Percentiles rank a stretch among this genome's conserved stretches.
phyloP scores from a whole-genome alignment of 2,888 invertebrate genomes.

The Netelia inedita region DNA sequence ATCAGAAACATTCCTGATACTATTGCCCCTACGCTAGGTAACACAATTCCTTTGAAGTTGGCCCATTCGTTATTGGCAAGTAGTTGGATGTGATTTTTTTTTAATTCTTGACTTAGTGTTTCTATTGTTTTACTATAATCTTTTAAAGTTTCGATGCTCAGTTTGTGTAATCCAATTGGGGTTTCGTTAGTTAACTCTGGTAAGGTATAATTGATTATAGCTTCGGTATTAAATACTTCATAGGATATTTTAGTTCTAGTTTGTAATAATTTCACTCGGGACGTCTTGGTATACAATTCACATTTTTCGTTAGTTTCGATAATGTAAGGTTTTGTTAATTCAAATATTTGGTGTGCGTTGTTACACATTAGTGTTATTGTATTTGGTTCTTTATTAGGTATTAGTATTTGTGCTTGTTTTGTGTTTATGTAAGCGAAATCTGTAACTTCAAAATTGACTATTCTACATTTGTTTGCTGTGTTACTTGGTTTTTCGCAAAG shows the following conservation, averaged over 20 bases:
- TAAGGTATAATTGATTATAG: background rate
- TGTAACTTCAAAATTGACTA: too few species aligned
- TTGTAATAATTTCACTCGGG: too few species aligned
- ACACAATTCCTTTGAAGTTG: slow-evolving; percentile 29
- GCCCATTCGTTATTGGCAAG: slow-evolving; percentile 33
- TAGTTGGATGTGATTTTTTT: slow-evolving; percentile 19
- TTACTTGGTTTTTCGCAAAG: too few species aligned
- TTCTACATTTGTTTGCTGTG: too few species aligned
- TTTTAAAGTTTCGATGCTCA: slow-evolving; percentile 30
- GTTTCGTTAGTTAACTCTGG: slow-evolving; percentile 1
- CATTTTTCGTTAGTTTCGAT: too few species aligned
- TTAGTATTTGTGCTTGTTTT: too few species aligned
- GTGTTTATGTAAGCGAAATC: too few species aligned
- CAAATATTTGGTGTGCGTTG: too few species aligned
- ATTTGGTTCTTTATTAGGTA: too few species aligned
- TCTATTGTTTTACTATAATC: slow-evolving; percentile 36
- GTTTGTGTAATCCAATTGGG: slow-evolving; percentile 11
- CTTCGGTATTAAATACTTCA: slow-evolving; percentile 17
- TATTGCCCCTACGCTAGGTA: slow-evolving; percentile 13
- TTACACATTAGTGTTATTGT: too few species aligned
- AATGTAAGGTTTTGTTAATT: too few species aligned
- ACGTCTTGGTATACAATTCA: too few species aligned
- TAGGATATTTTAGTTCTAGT: slow-evolving; percentile 1
- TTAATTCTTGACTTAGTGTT: background rate
- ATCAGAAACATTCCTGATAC: slow-evolving; percentile 19